phyloP scores from a whole-genome alignment of 2,888 invertebrate genomes.

The Oxystoma pomonae region DNA sequence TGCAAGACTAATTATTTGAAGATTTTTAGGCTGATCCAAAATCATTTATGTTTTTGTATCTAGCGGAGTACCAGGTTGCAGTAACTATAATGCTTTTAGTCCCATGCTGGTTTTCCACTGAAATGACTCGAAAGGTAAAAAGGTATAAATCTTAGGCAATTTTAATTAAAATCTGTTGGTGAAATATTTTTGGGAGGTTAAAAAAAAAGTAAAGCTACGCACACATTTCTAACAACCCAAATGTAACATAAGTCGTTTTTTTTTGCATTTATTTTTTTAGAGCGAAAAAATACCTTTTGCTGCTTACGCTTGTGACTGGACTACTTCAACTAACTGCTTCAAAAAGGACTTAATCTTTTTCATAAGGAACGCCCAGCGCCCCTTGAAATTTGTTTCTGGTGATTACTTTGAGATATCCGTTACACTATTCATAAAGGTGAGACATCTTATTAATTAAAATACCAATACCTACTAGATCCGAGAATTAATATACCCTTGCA shows the following conservation, averaged over 20 bases:
- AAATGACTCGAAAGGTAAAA: slow-evolving; percentile 25
- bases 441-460: no score
- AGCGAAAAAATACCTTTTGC: slow-evolving; percentile 22
- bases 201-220: no score
- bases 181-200: no score
- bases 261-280: slow-evolving; percentile 14
- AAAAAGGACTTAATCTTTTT: slow-evolving; percentile 23
- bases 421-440: slow-evolving; percentile 21
- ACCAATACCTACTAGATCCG: no score
- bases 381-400: slow-evolving; percentile 18
- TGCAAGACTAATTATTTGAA: no score
- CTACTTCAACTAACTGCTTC: slow-evolving; percentile 7
- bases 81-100: slow-evolving; percentile 19
- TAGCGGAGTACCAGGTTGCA: slow-evolving; percentile 18
- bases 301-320: slow-evolving; percentile 21
- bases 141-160: no score
- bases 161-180: no score
- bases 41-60: slow-evolving; percentile 22
- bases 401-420: slow-evolving; percentile 24
- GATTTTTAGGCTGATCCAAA: slow-evolving; percentile 21
- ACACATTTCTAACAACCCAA: no score
- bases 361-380: slow-evolving; percentile 17
- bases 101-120: slow-evolving; percentile 28
- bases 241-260: no score
- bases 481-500: no score